These are phyloP conservation scores for Mesoclemmys tuberculata DNA, from an alignment of 2,113 vertebrate genomes.

Conservation along the genomic window DNA sequence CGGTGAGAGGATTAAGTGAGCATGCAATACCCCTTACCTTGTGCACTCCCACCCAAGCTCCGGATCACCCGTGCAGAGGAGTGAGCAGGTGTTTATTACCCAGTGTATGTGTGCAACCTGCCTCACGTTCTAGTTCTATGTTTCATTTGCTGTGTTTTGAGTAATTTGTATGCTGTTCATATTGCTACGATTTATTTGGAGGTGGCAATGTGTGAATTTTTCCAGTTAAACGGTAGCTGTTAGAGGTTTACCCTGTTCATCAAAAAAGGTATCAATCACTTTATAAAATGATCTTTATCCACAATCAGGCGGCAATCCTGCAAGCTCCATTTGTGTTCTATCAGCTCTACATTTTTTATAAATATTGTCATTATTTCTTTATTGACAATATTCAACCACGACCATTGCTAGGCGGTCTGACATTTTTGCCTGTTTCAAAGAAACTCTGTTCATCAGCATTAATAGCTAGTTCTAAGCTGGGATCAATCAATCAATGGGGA, in stretches of 20 bases:
- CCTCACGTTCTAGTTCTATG: not conserved
- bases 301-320: not conserved
- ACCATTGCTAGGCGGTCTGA: not conserved
- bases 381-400: constrained; percentile 13
- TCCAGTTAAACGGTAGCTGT: not conserved
- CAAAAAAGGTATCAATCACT: constrained; percentile 1
- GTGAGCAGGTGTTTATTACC: not conserved
- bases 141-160: not conserved
- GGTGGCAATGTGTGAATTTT: not conserved
- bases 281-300: not conserved
- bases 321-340: not conserved
- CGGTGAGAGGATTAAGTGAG: not conserved
- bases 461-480: not conserved
- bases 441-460: not conserved
- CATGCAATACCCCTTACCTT: not conserved
- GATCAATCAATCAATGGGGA: not conserved
- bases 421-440: not conserved
- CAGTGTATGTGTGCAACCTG: not conserved
- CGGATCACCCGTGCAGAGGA: not conserved
- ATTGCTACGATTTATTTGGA: not conserved
- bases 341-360: constrained; percentile 14
- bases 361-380: constrained; percentile 13
- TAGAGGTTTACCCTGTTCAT: constrained; percentile 1
- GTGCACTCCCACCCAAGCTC: not conserved
- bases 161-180: not conserved